Evolutionary conservation across 2,888 invertebrate species (phyloP).

Genomic region (Sesia bembeciformis): DNA sequence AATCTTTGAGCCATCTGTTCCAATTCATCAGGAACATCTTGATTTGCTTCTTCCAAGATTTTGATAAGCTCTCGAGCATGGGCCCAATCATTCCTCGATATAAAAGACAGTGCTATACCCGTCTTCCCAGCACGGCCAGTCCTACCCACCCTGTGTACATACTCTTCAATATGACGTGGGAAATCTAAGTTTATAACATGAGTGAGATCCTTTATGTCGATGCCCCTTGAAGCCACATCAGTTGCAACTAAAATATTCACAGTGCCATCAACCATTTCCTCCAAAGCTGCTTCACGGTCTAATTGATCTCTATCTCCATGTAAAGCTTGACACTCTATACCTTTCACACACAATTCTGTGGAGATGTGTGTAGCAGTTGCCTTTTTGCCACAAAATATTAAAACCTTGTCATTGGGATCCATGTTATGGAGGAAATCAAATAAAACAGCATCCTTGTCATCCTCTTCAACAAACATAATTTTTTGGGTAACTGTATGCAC

Average conservation of each 20-base stretch:
- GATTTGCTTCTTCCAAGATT: conserved; percentile 90
- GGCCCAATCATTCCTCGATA: conserved; percentile 88
- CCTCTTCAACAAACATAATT: conserved; percentile 82
- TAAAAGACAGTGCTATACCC: conserved; percentile 87
- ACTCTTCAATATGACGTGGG: conserved; percentile 95
- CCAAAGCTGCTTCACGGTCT: conserved; percentile 87
- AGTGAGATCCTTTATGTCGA: conserved; percentile 92
- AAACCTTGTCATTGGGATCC: conserved; percentile 85
- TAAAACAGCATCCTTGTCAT: conserved; percentile 78
- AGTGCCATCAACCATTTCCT: conserved; percentile 85
- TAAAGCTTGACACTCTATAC: conserved; percentile 83
- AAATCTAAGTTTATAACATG: conserved; percentile 96
- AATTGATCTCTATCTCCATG: conserved; percentile 91
- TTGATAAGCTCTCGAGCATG: conserved; percentile 87
- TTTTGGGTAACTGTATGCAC: conserved; percentile 90
- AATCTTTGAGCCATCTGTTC: conserved; percentile 84
- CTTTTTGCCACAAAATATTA: conserved; percentile 94
- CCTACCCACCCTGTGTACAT: conserved; percentile 96
- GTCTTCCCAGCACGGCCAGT: conserved; percentile 93
- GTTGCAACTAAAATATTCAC: conserved; percentile 93
- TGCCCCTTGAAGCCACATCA: conserved; percentile 94
- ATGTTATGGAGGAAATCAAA: conserved; percentile 81
- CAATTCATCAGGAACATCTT: conserved; percentile 86
- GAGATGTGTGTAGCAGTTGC: conserved; percentile 87
- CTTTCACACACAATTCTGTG: conserved; percentile 82